Evolutionary conservation across 2,113 vertebrate species (phyloP).

Genomic region (Indri indri): DNA sequence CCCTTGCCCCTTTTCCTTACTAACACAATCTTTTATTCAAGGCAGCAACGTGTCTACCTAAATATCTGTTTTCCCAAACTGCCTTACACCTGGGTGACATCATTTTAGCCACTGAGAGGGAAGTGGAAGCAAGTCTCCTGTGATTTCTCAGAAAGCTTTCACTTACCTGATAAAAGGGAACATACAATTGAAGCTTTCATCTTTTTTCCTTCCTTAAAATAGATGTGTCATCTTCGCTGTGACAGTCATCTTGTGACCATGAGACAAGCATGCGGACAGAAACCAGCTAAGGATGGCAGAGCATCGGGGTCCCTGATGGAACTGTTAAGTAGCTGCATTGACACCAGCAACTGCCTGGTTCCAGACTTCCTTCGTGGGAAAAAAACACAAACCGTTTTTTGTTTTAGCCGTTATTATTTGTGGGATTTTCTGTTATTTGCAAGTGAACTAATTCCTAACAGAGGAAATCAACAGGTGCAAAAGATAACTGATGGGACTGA

Average conservation of each 20-base stretch:
- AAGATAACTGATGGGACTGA: background rate
- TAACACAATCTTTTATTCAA: constrained; percentile 2
- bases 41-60: background rate
- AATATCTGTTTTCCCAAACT: background rate
- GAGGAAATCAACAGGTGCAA: background rate
- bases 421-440: background rate
- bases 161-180: background rate
- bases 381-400: background rate
- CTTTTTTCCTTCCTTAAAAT: background rate
- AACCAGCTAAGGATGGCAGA: background rate
- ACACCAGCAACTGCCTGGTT: background rate
- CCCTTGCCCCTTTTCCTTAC: background rate
- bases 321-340: background rate
- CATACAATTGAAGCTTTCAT: background rate
- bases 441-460: background rate
- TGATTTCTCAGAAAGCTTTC: background rate
- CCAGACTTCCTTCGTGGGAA: background rate
- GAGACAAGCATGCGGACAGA: background rate
- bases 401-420: background rate
- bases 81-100: background rate
- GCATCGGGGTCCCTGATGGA: background rate
- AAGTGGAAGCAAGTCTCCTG: background rate
- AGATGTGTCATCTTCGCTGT: constrained; percentile 2
- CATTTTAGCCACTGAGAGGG: background rate
- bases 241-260: background rate